A percentile compares a stretch with the other conserved stretches of the same genome.
phyloP scores from a whole-genome alignment of 2,113 vertebrate genomes.

The Gnathonemus echidnorhynchus region DNA sequence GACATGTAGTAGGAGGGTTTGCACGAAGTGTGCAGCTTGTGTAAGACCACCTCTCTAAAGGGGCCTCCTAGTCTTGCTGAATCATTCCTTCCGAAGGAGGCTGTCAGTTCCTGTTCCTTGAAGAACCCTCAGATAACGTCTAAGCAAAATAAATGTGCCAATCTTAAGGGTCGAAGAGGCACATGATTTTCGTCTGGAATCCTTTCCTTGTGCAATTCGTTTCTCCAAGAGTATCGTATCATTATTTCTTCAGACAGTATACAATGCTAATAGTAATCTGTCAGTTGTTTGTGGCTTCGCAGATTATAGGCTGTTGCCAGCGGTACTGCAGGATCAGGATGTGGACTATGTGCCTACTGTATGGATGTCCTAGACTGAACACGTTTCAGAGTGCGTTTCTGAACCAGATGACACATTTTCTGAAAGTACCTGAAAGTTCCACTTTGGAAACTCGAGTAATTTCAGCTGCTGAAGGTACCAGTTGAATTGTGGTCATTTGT shows the following conservation, averaged over 20 bases:
- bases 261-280: background rate
- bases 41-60: background rate
- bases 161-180: background rate
- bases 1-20: background rate
- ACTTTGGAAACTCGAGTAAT: background rate
- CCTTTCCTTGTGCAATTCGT: background rate
- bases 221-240: background rate
- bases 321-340: background rate
- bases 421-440: background rate
- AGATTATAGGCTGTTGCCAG: background rate
- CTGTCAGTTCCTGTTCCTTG: background rate
- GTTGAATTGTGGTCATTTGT: background rate
- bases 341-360: background rate
- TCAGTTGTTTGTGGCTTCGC: background rate
- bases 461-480: background rate
- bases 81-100: background rate
- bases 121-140: background rate
- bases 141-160: background rate
- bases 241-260: background rate
- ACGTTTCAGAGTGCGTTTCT: background rate
- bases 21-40: background rate
- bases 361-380: background rate
- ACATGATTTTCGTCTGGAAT: background rate
- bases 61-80: background rate
- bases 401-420: background rate